Base-by-base conservation (phyloP, 2,888 invertebrate species). In the Cosmia pyralina region DNA sequence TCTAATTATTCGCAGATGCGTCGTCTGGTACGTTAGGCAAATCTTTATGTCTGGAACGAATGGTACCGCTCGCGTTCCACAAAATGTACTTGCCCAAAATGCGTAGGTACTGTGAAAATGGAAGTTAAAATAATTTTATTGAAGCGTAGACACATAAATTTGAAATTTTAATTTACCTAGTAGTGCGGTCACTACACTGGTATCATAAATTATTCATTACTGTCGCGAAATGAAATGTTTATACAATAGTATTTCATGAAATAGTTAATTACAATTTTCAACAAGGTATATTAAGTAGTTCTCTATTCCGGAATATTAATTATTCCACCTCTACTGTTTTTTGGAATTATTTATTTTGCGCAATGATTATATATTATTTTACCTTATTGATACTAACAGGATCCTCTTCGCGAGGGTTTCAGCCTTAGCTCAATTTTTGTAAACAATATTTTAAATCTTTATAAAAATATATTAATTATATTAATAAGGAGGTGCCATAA, bases 181-280 rank as follows among this genome's bases (percentile, higher is more conserved):
- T 38, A 34, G 17, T 50, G 5, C 44, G 72, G 72, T 72, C 59
- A 59, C 19, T 79, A 69, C 60, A 48, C 48, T 60, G 13, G 13
- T 13, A 48, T 67, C 19, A 64, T 80, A 28, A 59, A 66, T 81
- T 64, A 80, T 80, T 72, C 38, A 76, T 38, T n/a, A n/a, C 4
- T 38, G 63, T 41, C 66, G 44, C 48, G 59, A 66, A 76, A 69
- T 57, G 64, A 67, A 77, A 65, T 28, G 48, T 62, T 60, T 48
- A 44, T n/a, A 67, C 55, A 71, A 65, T 66, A 52, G 60, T 65
- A n/a, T 22, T 77, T 15, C 38, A 17, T 13, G 59, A 48, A 68
- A 69, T 59, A 63, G 2, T 28, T 63, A 0, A 76, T 69, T 76
- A 46, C 1, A 46, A 58, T 75, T 15, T 63, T 69, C 19, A 53